phyloP scores from a whole-genome alignment of 2,797 vertebrate species.

The Kryptolebias ocellatus region DNA sequence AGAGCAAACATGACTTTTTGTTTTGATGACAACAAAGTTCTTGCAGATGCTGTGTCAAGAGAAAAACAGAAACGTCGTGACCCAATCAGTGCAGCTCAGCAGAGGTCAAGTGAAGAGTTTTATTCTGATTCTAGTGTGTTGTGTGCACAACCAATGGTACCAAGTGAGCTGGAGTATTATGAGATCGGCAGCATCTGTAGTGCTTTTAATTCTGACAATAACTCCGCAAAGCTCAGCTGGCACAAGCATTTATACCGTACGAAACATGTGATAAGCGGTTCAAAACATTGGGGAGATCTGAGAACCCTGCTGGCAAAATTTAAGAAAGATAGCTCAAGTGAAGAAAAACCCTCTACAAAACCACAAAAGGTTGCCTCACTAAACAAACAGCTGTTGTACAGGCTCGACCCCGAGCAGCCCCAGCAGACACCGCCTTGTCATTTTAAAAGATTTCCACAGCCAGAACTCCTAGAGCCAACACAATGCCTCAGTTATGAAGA shows the following conservation, averaged over 20 bases:
- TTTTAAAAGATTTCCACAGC: slow-evolving; percentile 29
- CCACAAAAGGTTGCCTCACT: slow-evolving; percentile 10
- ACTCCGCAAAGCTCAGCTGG: slow-evolving; percentile 52
- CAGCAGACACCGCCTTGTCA: slow-evolving; percentile 11
- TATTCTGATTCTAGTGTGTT: slow-evolving; percentile 34
- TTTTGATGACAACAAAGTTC: slow-evolving; percentile 41
- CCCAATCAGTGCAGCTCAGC: slow-evolving; percentile 34
- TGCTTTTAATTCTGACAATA: slow-evolving; percentile 55
- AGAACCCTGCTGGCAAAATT: slow-evolving; percentile 38
- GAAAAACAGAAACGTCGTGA: slow-evolving; percentile 38
- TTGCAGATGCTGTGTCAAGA: slow-evolving; percentile 11
- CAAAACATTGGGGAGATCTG: slow-evolving; percentile 39
- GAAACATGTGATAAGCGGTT: slow-evolving; percentile 24
- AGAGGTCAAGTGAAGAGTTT: slow-evolving; percentile 31
- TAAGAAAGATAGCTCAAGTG: slow-evolving; percentile 18
- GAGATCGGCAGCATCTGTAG: slow-evolving; percentile 74
- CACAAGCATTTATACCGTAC: slow-evolving; percentile 27
- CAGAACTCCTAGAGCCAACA: slow-evolving; percentile 56
- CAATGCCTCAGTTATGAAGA: slow-evolving; percentile 76
- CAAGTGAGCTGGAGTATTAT: slow-evolving; percentile 74
- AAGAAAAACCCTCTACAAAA: slow-evolving; percentile 19
- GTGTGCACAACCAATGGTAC: slow-evolving; percentile 24
- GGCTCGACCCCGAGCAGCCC: slow-evolving; percentile 27
- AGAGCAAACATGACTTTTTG: slow-evolving; percentile 64
- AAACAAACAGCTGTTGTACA: slow-evolving; percentile 29